Conservation (phyloP, 1,140 invertebrate genomes). For the Pantala flavescens region DNA sequence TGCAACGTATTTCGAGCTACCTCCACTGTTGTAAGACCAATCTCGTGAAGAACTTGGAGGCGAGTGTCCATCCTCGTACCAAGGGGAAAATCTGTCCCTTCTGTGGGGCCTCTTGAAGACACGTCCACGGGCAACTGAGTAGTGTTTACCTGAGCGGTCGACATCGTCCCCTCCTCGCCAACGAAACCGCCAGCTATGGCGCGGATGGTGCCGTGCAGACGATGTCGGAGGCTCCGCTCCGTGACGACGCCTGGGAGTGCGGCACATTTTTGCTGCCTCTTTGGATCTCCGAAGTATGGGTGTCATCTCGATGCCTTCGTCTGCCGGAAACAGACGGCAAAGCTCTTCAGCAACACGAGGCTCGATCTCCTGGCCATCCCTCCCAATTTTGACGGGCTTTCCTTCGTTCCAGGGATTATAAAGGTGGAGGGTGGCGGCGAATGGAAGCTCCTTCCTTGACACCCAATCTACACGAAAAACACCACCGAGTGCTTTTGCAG, state of each 20-base stretch:
- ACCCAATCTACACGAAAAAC: slow-evolving; percentile 97
- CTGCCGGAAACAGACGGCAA: slow-evolving; percentile 86
- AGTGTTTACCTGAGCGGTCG: background rate
- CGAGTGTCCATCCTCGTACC: background rate
- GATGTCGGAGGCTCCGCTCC: background rate
- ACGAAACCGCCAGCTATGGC: background rate
- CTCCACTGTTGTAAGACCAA: background rate
- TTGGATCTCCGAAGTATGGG: slow-evolving; percentile 82
- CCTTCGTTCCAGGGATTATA: slow-evolving; percentile 98
- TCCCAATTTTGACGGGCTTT: slow-evolving; percentile 95
- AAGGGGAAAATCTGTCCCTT: background rate
- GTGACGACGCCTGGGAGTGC: background rate
- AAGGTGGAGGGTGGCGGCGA: slow-evolving; percentile 82
- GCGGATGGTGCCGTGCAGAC: background rate
- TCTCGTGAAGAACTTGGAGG: background rate
- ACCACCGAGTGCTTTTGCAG: slow-evolving; percentile 82
- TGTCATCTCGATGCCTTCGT: slow-evolving; percentile 85
- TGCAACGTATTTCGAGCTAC: background rate
- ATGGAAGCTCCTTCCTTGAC: slow-evolving; percentile 85
- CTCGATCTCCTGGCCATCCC: slow-evolving; percentile 96
- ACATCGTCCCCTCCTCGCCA: background rate
- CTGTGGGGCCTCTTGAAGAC: background rate
- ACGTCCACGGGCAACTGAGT: background rate
- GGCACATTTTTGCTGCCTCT: slow-evolving; percentile 51
- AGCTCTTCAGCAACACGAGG: slow-evolving; percentile 88